Evolutionary conservation across 2,113 vertebrate genomes (phyloP).

Genomic region (Tetrao urogallus): DNA sequence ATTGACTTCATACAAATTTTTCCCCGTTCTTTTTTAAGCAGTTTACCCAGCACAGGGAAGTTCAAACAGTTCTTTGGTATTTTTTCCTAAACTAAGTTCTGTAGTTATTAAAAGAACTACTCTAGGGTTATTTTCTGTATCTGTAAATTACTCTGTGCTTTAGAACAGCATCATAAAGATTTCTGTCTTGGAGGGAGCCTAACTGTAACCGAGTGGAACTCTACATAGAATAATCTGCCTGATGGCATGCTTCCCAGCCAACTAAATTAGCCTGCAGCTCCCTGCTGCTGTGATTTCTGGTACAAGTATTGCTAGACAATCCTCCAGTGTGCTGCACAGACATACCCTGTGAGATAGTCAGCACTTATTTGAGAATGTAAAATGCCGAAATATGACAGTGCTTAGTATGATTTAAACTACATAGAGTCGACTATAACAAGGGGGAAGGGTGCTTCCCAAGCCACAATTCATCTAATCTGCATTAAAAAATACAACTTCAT

Average conservation of each 20-base stretch:
- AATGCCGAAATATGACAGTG: neutral
- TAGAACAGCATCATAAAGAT: neutral
- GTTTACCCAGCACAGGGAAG: neutral
- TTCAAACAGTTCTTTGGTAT: neutral
- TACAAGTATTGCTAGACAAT: neutral
- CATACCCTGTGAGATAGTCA: neutral
- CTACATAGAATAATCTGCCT: neutral
- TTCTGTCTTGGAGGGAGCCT: neutral
- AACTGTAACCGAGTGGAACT: neutral
- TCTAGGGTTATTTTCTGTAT: neutral
- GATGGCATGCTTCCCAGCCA: neutral
- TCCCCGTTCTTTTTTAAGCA: neutral
- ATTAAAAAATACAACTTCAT: neutral
- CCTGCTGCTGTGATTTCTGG: neutral
- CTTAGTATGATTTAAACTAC: slow-evolving; percentile 1
- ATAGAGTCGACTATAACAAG: neutral
- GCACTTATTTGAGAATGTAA: neutral
- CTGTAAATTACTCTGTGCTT: neutral
- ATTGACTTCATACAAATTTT: neutral
- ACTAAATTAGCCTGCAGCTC: slow-evolving; percentile 30
- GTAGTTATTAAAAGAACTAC: neutral
- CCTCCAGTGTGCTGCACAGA: neutral
- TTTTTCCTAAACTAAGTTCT: neutral
- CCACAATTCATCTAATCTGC: neutral
- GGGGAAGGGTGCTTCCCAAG: neutral